Evolutionary conservation across 1,140 invertebrate species (phyloP).

Genomic region (Musca domestica): DNA sequence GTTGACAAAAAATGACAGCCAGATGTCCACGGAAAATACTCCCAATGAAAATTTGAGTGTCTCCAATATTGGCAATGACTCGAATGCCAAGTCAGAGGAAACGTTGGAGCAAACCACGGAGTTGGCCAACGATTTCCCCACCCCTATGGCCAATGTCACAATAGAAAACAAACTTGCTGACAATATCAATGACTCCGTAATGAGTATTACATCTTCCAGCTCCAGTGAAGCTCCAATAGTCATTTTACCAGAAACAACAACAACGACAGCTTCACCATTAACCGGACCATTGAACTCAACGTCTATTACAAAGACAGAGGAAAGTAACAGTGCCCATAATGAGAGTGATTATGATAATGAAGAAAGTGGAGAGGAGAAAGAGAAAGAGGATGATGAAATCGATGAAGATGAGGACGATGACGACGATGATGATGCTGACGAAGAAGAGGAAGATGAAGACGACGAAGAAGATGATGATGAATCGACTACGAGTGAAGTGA

Average conservation of each 20-base stretch:
- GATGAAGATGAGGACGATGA: not conserved
- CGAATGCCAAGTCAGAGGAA: not conserved
- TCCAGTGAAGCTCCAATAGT: not conserved
- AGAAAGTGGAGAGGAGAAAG: not conserved
- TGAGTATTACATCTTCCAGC: not conserved
- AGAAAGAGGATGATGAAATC: not conserved
- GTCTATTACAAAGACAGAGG: constrained; percentile 20
- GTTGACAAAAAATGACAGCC: too few relatives aligned
- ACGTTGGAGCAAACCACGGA: not conserved
- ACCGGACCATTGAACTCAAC: constrained; percentile 21
- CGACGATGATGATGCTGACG: not conserved
- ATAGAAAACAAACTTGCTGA: not conserved
- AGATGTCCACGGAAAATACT: not conserved
- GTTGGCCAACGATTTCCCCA: not conserved
- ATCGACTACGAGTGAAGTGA: too few relatives aligned
- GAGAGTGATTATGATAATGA: constrained; percentile 21
- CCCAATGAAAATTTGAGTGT: not conserved
- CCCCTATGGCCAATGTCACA: not conserved
- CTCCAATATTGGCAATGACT: not conserved
- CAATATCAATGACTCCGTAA: constrained; percentile 16
- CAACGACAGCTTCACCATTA: not conserved
- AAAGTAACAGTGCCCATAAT: constrained; percentile 12
- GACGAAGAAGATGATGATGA: not conserved
- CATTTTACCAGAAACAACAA: constrained; percentile 34
- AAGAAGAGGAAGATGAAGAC: not conserved